Base-by-base conservation (phyloP, 92 coral and sea anemone species). In the Bergia sp. region DNA sequence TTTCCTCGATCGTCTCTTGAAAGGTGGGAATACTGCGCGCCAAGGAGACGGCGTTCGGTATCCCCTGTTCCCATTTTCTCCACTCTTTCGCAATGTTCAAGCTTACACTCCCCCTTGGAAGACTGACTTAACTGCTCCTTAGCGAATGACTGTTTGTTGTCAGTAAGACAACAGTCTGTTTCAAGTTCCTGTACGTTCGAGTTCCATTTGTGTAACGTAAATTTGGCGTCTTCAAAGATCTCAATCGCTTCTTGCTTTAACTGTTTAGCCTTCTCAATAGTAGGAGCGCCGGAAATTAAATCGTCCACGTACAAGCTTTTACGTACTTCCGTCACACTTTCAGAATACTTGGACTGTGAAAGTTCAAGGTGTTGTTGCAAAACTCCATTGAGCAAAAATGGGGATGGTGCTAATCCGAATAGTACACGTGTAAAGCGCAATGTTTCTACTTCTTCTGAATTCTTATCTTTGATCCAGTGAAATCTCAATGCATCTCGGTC, bases 1-100 rank as follows among this genome's bases (percentile, higher is more conserved):
- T 71, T 72, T 91, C 94, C 41, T 89, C 61, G 81, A 91, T 91
- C 16, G 88, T 84, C 82, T 86, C 91, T 86, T 73, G 93, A 79
- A 67, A 88, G 78, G 76, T 80, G 37, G 92, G 85, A n/a, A 90
- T 40, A 64, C 93, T 90, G 89, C 91, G 89, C 50, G 44, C 42
- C 9, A 86, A 44, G 47, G 91, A 85, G 40, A 87, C 88, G 85
- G 71, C 57, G 8, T 76, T 58, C 75, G 93, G 93, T 39, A 84
- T 67, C 37, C 36, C 21, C 53, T 42, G 85, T 78, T 90, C 91
- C 95, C 95, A 87, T 69, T 76, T 77, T 55, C 15, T 67, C 92
- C 92, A 90, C 87, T 69, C 15, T 49, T 89, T 61, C 55, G 92
- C 87, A 15, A 89, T 4, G 53, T 8, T 47, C 83, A 80, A 92